Base-by-base conservation (phyloP, 2,797 vertebrate species). In the Danio tinwini region DNA sequence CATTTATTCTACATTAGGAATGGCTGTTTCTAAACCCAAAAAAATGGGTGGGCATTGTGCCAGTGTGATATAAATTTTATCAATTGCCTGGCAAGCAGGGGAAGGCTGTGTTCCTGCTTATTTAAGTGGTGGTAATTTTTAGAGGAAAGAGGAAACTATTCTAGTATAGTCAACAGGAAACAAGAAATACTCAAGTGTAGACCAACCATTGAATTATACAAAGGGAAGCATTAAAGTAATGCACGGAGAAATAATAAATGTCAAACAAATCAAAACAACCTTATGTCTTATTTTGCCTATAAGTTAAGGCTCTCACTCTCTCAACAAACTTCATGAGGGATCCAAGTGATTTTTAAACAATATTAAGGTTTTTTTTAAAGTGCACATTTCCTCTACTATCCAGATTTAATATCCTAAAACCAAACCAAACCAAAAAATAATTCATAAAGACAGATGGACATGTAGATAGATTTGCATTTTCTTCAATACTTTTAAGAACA, bases 1-100 rank as follows among this genome's bases (percentile, higher is more conserved):
- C 39, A 79, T 77, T 56, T 29, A 77, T 78, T 37, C 56, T 61
- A 45, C n/a, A 52, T 70, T 78, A 78, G 47, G 8, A 59, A 53
- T 63, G 76, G 53, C 58, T 14, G 39, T 55, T 62, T 72, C 37
- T 71, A 50, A 14, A 70, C 8, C 11, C 29, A 29, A 29, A 52
- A 29, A 53, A 80, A 63, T 63, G 39, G 5, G 8, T 64, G 58
- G 68, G 56, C 58, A 72, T 4, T 55, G 10, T 19, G 49, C 68
- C 77, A 79, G 13, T 42, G 11, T 45, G 16, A 56, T 37, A 70
- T 63, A 61, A 70, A 78, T 78, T 61, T 78, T 17, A 7, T 45
- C 52, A 65, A 78, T 44, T 71, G 68, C 67, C 61, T 72, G 76
- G 19, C 58, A 79, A 44, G 19, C 0, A 5, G 13, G 12, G 44